Evolutionary conservation across 2,113 vertebrate species (phyloP), one percentile per base, ranked within the genome.

Genomic region (Channa argus): DNA sequence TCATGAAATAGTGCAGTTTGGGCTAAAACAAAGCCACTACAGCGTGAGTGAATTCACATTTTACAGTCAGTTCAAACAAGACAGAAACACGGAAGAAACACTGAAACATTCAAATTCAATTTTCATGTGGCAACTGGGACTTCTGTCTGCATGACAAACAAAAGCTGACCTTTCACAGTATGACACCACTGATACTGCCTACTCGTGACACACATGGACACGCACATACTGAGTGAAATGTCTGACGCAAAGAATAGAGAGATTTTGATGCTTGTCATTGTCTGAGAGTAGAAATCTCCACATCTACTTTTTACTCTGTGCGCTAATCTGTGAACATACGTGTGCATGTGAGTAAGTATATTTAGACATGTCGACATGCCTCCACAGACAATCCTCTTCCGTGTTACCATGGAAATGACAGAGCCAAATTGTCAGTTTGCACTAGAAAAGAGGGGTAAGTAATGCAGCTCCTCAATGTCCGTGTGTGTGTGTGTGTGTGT

Each of bases 361-460:
- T 91, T 87, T 87, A 92, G 84, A 88, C 72, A 75, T 76, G 81
- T 84, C 63, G 71, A 83, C 83, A 87, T 91, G 83, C 85, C 77
- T 82, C 65, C 88, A 74, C 75, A 74, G 59, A 72, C 86, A 81
- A 59, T 83, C 73, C 67, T 85, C 62, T 73, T 70, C 79, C 56
- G 47, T 33, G 90, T 92, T 91, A 77, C 90, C 92, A 93, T 91
- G 92, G 92, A 83, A 91, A 93, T 88, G 70, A 86, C 78, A 33
- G 86, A 86, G 74, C 80, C 73, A 86, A 90, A 91, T 88, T 88
- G 80, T 85, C 77, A 74, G 86, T 88, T 87, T 85, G 82, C 33
- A 37, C 85, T 56, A 66, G 68, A 86, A 88, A 88, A 87, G 71
- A 83, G 70, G 83, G 87, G 41, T 85, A 89, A 90, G 81, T 82